A percentile compares a stretch with the other conserved stretches of the same genome.
Evolutionary conservation across 2,797 vertebrate genomes (phyloP).

Genomic region (Eulemur rubriventer): DNA sequence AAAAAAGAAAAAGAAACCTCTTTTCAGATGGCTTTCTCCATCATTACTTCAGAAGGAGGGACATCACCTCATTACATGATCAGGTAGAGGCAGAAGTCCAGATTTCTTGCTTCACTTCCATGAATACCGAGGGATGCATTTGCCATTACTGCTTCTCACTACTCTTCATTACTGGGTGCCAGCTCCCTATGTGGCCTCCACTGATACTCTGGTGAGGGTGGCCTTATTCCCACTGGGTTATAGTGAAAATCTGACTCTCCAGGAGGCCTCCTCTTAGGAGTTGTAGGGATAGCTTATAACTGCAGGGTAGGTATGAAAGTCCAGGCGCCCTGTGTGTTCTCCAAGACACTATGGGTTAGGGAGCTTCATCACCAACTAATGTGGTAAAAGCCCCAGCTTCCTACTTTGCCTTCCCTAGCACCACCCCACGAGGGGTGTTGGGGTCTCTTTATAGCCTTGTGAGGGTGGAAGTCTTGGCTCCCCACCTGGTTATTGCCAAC

Average conservation of each 20-base stretch:
- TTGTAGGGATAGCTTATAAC: no score
- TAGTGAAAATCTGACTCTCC: not conserved
- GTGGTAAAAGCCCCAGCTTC: not conserved
- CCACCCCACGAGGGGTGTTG: not conserved
- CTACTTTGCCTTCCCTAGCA: not conserved
- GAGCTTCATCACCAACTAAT: not conserved
- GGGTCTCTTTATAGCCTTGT: not conserved
- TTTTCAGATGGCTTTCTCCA: not conserved
- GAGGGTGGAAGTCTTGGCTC: not conserved
- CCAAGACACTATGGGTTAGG: not conserved
- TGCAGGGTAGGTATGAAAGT: not conserved
- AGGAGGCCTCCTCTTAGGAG: not conserved
- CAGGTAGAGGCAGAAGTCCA: not conserved
- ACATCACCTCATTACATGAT: not conserved
- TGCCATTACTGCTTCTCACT: not conserved
- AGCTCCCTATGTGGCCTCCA: not conserved
- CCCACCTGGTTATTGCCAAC: not conserved
- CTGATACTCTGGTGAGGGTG: not conserved
- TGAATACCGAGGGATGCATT: not conserved
- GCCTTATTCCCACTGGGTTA: accelerated
- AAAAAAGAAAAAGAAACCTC: not conserved
- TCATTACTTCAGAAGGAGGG: not conserved
- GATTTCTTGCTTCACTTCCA: no score
- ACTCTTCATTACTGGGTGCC: not conserved
- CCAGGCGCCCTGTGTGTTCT: not conserved